Conservation (phyloP, 2,113 vertebrate species). For the Nicator chloris region DNA sequence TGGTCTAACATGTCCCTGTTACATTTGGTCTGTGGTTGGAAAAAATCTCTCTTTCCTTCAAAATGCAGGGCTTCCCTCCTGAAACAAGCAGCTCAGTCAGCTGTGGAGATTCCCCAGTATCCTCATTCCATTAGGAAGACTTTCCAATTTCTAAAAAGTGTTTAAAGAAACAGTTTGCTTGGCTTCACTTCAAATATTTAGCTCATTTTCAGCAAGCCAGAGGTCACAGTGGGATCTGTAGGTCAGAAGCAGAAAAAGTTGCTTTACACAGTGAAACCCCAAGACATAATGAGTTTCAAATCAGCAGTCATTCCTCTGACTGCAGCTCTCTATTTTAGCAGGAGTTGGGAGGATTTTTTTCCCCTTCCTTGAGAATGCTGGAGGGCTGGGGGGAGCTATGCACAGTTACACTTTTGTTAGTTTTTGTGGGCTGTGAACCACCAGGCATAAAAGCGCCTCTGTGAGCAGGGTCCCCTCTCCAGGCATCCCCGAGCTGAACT, state of each 20-base stretch:
- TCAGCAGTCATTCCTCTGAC: neutral
- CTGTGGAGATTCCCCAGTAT: neutral
- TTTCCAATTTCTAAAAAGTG: constrained; percentile 28
- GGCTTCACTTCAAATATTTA: constrained; percentile 65
- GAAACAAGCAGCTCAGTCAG: constrained; percentile 6
- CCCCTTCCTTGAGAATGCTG: neutral
- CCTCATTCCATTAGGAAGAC: neutral
- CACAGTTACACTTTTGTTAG: constrained; percentile 52
- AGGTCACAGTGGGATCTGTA: constrained; percentile 45
- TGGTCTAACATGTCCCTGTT: neutral
- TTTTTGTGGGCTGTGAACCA: neutral
- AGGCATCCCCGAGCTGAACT: neutral
- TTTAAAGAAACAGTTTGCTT: constrained; percentile 69
- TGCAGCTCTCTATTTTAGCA: neutral
- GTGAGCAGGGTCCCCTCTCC: neutral
- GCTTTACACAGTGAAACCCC: constrained; percentile 22
- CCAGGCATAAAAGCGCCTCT: neutral
- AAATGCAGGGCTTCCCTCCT: constrained; percentile 30
- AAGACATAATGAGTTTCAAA: neutral
- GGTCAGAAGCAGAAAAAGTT: constrained; percentile 34
- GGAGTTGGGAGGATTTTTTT: neutral
- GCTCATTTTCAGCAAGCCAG: constrained; percentile 47
- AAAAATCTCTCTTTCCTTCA: constrained; percentile 25
- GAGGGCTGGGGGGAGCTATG: neutral
- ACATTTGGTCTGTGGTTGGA: constrained; percentile 25